phyloP scores from a whole-genome alignment of 2,113 vertebrate species.

The Microtus ochrogaster region DNA sequence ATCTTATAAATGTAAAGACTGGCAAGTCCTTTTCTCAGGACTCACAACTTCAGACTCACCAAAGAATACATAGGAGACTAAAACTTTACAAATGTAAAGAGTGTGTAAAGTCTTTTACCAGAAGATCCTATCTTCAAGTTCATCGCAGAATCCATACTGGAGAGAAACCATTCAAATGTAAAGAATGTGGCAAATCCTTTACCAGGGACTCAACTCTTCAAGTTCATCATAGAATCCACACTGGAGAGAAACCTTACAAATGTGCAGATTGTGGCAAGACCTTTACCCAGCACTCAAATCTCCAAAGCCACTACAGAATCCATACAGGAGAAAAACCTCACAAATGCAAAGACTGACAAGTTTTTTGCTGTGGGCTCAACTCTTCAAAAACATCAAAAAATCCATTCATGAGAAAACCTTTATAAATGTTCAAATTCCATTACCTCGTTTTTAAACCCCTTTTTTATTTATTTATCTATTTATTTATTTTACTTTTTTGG shows the following conservation, averaged over 20 bases:
- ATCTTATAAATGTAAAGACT: neutral
- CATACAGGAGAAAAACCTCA: neutral
- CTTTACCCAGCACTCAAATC: too few relatives aligned
- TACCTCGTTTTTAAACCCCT: neutral
- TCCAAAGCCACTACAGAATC: too few relatives aligned
- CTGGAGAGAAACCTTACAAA: too few relatives aligned
- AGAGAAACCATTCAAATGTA: too few relatives aligned
- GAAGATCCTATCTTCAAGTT: neutral
- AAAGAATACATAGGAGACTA: neutral
- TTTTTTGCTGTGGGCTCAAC: neutral
- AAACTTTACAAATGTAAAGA: neutral
- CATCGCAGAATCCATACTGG: neutral
- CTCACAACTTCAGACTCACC: neutral
- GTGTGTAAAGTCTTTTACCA: neutral
- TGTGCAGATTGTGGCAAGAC: too few relatives aligned
- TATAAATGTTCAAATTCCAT: neutral
- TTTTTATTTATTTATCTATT: too few relatives aligned
- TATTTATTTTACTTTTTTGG: too few relatives aligned
- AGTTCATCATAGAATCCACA: too few relatives aligned
- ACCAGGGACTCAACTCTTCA: too few relatives aligned
- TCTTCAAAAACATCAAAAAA: neutral
- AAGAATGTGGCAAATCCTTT: too few relatives aligned
- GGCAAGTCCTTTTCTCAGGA: neutral
- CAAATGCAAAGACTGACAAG: neutral
- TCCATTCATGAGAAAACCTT: neutral